Percentiles rank a stretch among this genome's conserved stretches.
These are phyloP conservation scores for Atta cephalotes DNA, from an alignment of 1,140 invertebrate species.

Conservation along the genomic window DNA sequence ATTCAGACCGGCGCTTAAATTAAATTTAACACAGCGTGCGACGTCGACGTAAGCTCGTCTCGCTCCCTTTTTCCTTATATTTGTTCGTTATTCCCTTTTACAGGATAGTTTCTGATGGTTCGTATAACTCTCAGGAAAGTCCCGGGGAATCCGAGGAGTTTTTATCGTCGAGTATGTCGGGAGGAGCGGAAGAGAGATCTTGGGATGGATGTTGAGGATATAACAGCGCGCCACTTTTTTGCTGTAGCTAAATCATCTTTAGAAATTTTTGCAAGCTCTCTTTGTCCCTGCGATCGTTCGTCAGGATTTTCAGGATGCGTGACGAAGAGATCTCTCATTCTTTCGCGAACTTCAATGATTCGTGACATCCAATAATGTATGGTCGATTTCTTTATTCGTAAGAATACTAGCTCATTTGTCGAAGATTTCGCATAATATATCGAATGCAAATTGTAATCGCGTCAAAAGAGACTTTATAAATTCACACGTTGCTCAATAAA, in stretches of 20 bases:
- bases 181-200: background rate
- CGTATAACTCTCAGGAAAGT: slow-evolving; percentile 19
- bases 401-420: background rate
- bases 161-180: slow-evolving; percentile 29
- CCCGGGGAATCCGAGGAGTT: slow-evolving; percentile 31
- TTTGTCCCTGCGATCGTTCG: slow-evolving; percentile 35
- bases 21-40: slow-evolving; percentile 44
- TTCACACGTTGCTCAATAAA: background rate
- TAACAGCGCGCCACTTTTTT: slow-evolving; percentile 39
- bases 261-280: slow-evolving; percentile 39
- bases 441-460: background rate
- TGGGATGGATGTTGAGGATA: background rate
- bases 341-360: slow-evolving; percentile 33
- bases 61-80: slow-evolving; percentile 6
- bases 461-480: slow-evolving; percentile 3
- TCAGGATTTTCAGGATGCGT: slow-evolving; percentile 27
- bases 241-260: slow-evolving; percentile 28
- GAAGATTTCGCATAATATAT: slow-evolving; percentile 2
- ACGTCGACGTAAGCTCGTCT: background rate
- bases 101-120: slow-evolving; percentile 40
- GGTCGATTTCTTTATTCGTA: background rate
- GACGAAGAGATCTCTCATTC: slow-evolving; percentile 14
- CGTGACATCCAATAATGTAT: background rate
- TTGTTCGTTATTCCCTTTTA: slow-evolving; percentile 39
- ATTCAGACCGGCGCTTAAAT: slow-evolving; percentile 55